Base-by-base conservation (phyloP, 2,113 vertebrate genomes). In the Sporophila hypoxantha region DNA sequence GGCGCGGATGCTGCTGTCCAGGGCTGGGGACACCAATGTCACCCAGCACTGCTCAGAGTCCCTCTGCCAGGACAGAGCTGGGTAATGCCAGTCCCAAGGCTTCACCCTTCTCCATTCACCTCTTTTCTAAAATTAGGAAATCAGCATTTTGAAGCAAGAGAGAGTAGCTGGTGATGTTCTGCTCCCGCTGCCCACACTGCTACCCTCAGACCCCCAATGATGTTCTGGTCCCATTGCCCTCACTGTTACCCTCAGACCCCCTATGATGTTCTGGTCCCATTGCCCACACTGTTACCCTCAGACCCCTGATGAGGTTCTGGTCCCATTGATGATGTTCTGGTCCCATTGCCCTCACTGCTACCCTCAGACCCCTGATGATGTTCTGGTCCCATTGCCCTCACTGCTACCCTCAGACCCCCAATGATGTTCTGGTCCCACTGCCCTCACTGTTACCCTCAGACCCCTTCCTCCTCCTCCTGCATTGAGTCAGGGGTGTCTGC, bases 1-100 rank as follows among this genome's bases (percentile, higher is more conserved):
- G 2, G 47, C 0, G 9, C 0, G 3, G 70, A 6, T 5, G 39
- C 44, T 49, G 19, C 0, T 0, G 18, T 4, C 14, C 36, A 0
- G 79, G 8, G 87, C 1, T 64, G 30, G 50, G 67, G 71, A 53
- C 6, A 6, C 1, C 30, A 5, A 2, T 0, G 3, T 30, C 85
- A 39, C 59, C 47, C 18, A 8, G 1, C 41, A 0, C 50, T 26
- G 60, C 47, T 17, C 68, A 3, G 46, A 17, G 20, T 5, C 49
- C 37, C 46, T 57, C 42, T 49, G 68, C 12, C 4, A 44, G 61
- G 59, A 41, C 36, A 39, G 17, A 39, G 16, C 16, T 8, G 15
- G 36, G 65, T 8, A 26, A 49, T 1, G 1, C 0, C 5, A 30
- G 27, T 9, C 37, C 25, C 34, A 15, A 17, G 8, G 32, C 41